Conservation (phyloP, 2,113 vertebrate species). For the Epinephelus moara region DNA sequence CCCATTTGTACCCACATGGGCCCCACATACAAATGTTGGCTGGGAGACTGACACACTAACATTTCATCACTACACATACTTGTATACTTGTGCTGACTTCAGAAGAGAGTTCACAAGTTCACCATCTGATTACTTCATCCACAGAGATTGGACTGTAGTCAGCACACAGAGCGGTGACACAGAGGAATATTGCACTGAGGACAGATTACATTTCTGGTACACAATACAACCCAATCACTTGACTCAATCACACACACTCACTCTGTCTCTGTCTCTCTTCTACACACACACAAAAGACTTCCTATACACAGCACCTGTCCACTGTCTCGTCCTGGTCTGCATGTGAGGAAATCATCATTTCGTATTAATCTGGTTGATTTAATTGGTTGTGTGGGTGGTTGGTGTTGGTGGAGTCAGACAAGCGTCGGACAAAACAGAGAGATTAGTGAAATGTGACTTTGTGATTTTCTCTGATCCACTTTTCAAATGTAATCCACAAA, state of each 20-base stretch:
- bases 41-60: background rate
- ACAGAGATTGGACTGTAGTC: slow-evolving; percentile 32
- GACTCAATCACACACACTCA: slow-evolving; percentile 2
- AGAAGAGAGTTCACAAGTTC: slow-evolving; percentile 32
- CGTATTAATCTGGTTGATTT: slow-evolving; percentile 6
- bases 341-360: background rate
- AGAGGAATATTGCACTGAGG: slow-evolving; percentile 40
- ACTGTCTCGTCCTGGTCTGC: background rate
- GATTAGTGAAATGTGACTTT: slow-evolving; percentile 27
- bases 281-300: background rate
- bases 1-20: too few species aligned
- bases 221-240: slow-evolving; percentile 35
- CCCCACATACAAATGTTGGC: too few species aligned
- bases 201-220: slow-evolving; percentile 35
- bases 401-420: background rate
- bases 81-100: background rate
- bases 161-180: slow-evolving; percentile 8
- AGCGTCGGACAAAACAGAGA: background rate
- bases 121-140: slow-evolving; percentile 31
- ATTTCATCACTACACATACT: background rate
- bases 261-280: background rate
- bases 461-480: slow-evolving; percentile 36
- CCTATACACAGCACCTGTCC: background rate
- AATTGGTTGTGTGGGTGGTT: slow-evolving; percentile 1
- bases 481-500: slow-evolving; percentile 40